Evolutionary conservation across 2,113 vertebrate genomes (phyloP).

Genomic region (Orthochromis malagaraziensis): DNA sequence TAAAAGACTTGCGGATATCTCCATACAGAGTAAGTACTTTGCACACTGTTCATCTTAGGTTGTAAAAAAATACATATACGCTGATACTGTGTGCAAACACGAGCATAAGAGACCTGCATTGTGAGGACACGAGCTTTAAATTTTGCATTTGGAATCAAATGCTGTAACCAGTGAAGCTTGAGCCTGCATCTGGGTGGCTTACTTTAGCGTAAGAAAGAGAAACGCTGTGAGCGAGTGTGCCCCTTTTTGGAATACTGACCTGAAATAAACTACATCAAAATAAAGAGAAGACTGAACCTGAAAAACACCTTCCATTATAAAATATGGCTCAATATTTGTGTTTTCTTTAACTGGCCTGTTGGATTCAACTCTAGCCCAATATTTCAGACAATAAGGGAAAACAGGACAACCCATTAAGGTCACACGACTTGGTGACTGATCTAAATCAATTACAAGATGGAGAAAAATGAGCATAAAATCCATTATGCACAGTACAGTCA

Average conservation of each 20-base stretch:
- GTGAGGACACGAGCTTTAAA: neutral
- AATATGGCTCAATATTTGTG: neutral
- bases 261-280: neutral
- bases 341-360: neutral
- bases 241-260: neutral
- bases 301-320: neutral
- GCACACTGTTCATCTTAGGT: rapidly evolving
- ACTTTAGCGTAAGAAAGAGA: neutral
- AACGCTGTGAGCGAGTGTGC: neutral
- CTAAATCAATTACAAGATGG: constrained; percentile 37
- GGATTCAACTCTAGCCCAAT: neutral
- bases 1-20: neutral
- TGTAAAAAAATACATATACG: neutral
- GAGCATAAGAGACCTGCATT: neutral
- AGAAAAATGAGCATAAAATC: constrained; percentile 32
- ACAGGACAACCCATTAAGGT: constrained; percentile 40
- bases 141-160: neutral
- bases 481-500: constrained; percentile 33
- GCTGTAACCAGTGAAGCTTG: neutral
- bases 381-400: neutral
- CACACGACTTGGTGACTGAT: constrained; percentile 3
- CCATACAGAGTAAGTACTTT: neutral
- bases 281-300: neutral
- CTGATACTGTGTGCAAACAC: neutral
- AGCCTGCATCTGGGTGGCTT: neutral